These are phyloP conservation scores for Mastomys coucha DNA, from an alignment of 2,113 vertebrate genomes.

Conservation along the genomic window DNA sequence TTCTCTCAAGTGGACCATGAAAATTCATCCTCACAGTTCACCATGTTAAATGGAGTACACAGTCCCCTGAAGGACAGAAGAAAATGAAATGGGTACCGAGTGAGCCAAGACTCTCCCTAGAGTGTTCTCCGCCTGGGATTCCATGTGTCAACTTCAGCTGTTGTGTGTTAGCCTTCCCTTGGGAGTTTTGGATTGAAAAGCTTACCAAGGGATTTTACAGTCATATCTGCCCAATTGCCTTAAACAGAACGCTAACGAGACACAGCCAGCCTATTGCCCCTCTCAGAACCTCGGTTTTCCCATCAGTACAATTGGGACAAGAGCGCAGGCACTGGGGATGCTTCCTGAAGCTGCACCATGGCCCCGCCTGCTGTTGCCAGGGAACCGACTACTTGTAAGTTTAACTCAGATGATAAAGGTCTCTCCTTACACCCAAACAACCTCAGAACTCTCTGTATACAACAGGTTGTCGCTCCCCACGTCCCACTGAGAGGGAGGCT, in stretches of 20 bases:
- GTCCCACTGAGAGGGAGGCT: neutral
- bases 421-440: neutral
- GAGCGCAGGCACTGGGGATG: rapidly evolving
- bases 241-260: neutral
- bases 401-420: neutral
- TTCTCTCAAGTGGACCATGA: neutral
- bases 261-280: neutral
- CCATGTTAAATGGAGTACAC: neutral
- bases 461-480: rapidly evolving
- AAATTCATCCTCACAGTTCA: neutral
- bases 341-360: neutral
- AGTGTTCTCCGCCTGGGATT: neutral
- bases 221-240: neutral
- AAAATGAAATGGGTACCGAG: neutral
- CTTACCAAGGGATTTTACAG: neutral
- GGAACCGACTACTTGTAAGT: rapidly evolving
- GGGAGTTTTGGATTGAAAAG: neutral
- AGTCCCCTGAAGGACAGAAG: neutral
- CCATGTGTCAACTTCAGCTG: neutral
- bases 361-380: neutral
- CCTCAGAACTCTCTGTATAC: neutral
- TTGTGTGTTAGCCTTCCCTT: neutral
- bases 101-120: neutral
- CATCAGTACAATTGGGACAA: neutral
- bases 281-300: neutral